phyloP scores from a whole-genome alignment of 2,888 invertebrate species.

The Cactoblastis cactorum region DNA sequence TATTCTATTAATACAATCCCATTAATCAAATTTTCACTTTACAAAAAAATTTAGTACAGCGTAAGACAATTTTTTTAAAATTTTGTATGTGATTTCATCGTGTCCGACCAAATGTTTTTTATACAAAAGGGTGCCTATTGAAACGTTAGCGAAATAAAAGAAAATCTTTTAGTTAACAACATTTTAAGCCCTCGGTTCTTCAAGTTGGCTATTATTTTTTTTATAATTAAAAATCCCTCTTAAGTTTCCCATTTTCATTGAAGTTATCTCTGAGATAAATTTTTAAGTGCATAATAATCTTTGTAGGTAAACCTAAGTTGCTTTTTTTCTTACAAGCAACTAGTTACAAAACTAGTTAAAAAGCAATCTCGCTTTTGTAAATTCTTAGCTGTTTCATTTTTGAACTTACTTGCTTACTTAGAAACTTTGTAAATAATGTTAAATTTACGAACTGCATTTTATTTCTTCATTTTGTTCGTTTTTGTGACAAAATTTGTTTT shows the following conservation, averaged over 20 bases:
- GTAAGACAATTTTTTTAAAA: not conserved
- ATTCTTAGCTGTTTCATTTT: not conserved
- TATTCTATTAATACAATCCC: not conserved
- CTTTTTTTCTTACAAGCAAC: too few species aligned
- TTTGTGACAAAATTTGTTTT: too few species aligned
- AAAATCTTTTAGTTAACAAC: constrained; percentile 1
- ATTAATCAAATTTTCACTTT: not conserved
- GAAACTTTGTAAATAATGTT: not conserved
- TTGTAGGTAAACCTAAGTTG: constrained; percentile 8
- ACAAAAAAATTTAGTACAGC: not conserved
- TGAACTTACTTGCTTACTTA: not conserved
- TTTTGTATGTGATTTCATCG: constrained; percentile 17
- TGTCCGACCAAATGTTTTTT: constrained; percentile 45
- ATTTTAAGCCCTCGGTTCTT: not conserved
- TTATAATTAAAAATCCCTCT: constrained; percentile 6
- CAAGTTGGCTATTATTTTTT: constrained; percentile 6
- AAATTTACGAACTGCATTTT: not conserved
- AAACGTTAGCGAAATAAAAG: constrained; percentile 17
- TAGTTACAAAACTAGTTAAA: not conserved
- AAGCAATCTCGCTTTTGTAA: not conserved
- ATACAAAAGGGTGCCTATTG: constrained; percentile 44
- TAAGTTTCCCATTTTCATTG: not conserved
- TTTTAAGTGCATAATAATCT: constrained; percentile 9
- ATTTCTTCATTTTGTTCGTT: too few species aligned
- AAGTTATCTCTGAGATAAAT: constrained; percentile 7